Evolutionary conservation across 2,888 invertebrate species (phyloP).

Genomic region (Pristionchus mayeri): DNA sequence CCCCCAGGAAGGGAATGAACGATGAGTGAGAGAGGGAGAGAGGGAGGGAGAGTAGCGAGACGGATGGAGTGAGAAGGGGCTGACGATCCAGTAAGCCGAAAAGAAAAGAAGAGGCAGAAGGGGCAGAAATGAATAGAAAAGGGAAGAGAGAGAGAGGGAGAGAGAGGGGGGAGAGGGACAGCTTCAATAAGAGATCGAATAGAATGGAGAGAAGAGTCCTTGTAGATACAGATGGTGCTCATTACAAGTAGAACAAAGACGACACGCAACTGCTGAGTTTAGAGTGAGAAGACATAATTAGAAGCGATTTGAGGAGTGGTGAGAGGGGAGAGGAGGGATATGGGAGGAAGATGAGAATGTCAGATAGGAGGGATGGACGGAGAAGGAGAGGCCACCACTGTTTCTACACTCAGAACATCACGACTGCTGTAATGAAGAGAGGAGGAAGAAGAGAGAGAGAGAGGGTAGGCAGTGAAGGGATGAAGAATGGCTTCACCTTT

Average conservation of each 20-base stretch:
- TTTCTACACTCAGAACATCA: constrained; percentile 27
- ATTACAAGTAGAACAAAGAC: not conserved
- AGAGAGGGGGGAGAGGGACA: constrained; percentile 14
- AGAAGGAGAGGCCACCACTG: not conserved
- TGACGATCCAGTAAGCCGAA: constrained; percentile 27
- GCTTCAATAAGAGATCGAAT: not conserved
- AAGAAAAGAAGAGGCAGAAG: constrained; percentile 33
- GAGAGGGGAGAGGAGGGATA: not conserved
- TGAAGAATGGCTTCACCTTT: constrained; percentile 16
- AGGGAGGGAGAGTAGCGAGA: constrained; percentile 5
- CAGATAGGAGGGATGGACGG: constrained; percentile 12
- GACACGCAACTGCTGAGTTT: constrained; percentile 15
- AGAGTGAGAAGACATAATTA: constrained; percentile 22
- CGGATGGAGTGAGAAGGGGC: constrained; percentile 10
- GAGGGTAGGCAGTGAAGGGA: not conserved
- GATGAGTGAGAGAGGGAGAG: not conserved
- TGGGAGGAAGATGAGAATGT: constrained; percentile 11
- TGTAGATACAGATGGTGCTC: not conserved
- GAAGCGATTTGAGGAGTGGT: constrained; percentile 14
- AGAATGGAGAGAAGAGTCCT: not conserved
- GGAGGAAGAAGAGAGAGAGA: not conserved
- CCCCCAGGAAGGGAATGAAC: not conserved
- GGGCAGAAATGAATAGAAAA: no score
- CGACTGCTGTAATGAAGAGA: constrained; percentile 13
- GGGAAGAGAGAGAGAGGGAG: not conserved